phyloP scores from a whole-genome alignment of 1,140 invertebrate genomes.

The Sarcophaga peregrina region DNA sequence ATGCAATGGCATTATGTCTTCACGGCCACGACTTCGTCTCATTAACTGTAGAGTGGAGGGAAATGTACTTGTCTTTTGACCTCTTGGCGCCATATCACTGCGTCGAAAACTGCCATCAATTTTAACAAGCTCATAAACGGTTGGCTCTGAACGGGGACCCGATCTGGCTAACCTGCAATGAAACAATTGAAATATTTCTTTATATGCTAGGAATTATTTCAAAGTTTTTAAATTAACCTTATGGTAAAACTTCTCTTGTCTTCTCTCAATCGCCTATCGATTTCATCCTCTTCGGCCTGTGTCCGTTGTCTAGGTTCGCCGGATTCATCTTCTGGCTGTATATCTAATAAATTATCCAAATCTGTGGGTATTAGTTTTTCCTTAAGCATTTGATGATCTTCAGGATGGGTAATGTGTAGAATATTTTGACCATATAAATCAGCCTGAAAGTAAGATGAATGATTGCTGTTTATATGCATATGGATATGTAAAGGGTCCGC shows the following conservation, averaged over 20 bases:
- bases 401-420: constrained; percentile 79
- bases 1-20: constrained; percentile 67
- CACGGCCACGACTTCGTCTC: constrained; percentile 67
- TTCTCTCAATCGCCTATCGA: constrained; percentile 59
- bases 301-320: constrained; percentile 61
- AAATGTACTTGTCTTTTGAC: constrained; percentile 58
- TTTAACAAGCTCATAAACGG: constrained; percentile 75
- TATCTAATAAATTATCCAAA: constrained; percentile 64
- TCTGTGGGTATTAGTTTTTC: constrained; percentile 74
- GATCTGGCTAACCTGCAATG: constrained; percentile 71
- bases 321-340: constrained; percentile 57
- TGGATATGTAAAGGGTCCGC: not conserved
- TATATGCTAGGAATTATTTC: not conserved
- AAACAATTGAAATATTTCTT: not conserved
- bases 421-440: constrained; percentile 88
- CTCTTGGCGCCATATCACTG: constrained; percentile 68
- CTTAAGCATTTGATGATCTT: constrained; percentile 79
- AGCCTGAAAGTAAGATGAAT: constrained; percentile 70
- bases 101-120: constrained; percentile 69
- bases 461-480: constrained; percentile 8
- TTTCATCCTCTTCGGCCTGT: constrained; percentile 64
- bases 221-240: constrained; percentile 60
- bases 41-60: constrained; percentile 68
- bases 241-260: constrained; percentile 68
- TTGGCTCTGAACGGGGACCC: constrained; percentile 73